These are phyloP conservation scores for Drosophila anceps DNA, from an alignment of 2,888 invertebrate genomes.

Conservation along the genomic window DNA sequence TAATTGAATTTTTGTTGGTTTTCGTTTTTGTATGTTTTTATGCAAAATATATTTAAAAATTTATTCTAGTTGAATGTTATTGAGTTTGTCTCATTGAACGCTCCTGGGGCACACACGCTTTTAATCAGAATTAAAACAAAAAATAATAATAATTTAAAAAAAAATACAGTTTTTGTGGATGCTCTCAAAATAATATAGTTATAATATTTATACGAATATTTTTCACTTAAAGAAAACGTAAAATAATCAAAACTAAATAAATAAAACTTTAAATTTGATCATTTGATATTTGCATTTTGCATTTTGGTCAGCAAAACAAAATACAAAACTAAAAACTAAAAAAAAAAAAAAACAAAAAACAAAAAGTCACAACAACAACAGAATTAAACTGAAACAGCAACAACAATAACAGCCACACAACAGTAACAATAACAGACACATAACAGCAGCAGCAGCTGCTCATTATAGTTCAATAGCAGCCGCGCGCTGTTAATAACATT, in stretches of 20 bases:
- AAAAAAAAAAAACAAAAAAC: too few species aligned
- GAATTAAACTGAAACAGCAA: slow-evolving; percentile 31
- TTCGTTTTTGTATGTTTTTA: slow-evolving; percentile 62
- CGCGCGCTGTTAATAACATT: background rate
- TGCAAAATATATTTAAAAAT: slow-evolving; percentile 49
- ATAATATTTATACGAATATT: slow-evolving; percentile 15
- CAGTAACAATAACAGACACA: slow-evolving; percentile 35
- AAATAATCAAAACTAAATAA: slow-evolving; percentile 26
- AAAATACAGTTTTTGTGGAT: slow-evolving; percentile 63
- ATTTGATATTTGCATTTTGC: slow-evolving; percentile 66
- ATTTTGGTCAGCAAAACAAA: slow-evolving; percentile 50
- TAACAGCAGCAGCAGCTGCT: background rate
- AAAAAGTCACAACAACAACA: slow-evolving; percentile 43
- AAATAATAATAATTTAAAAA: slow-evolving; percentile 4
- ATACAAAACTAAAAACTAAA: slow-evolving; percentile 46
- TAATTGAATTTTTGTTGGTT: slow-evolving; percentile 63
- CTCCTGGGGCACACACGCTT: slow-evolving; percentile 79
- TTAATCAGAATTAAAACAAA: slow-evolving; percentile 43
- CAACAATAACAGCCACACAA: slow-evolving; percentile 33
- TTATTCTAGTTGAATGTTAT: slow-evolving; percentile 77
- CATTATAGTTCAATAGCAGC: slow-evolving; percentile 8
- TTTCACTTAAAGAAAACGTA: slow-evolving; percentile 25
- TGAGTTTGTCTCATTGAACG: slow-evolving; percentile 79
- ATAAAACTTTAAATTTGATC: slow-evolving; percentile 40
- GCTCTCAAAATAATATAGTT: slow-evolving; percentile 62